These are phyloP conservation scores for Drosophila helvetica DNA, from an alignment of 2,888 invertebrate genomes.

Conservation along the genomic window DNA sequence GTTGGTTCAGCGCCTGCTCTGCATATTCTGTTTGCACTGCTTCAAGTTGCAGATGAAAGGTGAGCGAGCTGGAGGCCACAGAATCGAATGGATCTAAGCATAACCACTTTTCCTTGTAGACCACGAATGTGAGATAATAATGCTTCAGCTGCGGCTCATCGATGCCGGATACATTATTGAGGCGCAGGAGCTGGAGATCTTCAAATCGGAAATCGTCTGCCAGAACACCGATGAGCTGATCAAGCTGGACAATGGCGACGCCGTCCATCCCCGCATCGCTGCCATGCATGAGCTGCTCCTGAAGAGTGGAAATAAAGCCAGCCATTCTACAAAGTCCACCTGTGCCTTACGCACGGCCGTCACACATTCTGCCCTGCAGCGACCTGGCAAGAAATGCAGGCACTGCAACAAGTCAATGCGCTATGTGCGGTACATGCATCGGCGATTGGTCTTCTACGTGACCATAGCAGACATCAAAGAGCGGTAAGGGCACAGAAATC, in stretches of 20 bases:
- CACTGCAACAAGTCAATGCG: slow-evolving; percentile 78
- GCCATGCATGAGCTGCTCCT: slow-evolving; percentile 84
- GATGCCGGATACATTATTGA: slow-evolving; percentile 90
- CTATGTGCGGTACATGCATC: slow-evolving; percentile 76
- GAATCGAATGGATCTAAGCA: slow-evolving; percentile 35
- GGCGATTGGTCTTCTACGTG: slow-evolving; percentile 79
- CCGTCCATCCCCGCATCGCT: slow-evolving; percentile 84
- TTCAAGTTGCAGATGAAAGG: slow-evolving; percentile 88
- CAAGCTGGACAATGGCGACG: slow-evolving; percentile 79
- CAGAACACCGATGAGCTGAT: slow-evolving; percentile 70
- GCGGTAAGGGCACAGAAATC: slow-evolving; percentile 50
- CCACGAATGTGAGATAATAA: slow-evolving; percentile 81
- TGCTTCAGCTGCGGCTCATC: slow-evolving; percentile 89
- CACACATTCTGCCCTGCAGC: slow-evolving; percentile 77
- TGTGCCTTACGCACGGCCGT: slow-evolving; percentile 80
- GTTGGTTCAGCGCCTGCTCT: slow-evolving; percentile 88
- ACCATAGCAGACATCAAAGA: slow-evolving; percentile 77
- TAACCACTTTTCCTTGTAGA: slow-evolving; percentile 74
- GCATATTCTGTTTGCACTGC: slow-evolving; percentile 89
- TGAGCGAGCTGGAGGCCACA: slow-evolving; percentile 63
- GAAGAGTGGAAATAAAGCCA: slow-evolving; percentile 49
- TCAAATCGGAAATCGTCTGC: slow-evolving; percentile 81
- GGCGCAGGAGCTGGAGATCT: slow-evolving; percentile 87
- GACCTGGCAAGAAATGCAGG: slow-evolving; percentile 72
- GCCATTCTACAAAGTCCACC: slow-evolving; percentile 78